These are phyloP conservation scores for Dromiciops gliroides DNA, from an alignment of 2,113 vertebrate genomes.

Conservation along the genomic window DNA sequence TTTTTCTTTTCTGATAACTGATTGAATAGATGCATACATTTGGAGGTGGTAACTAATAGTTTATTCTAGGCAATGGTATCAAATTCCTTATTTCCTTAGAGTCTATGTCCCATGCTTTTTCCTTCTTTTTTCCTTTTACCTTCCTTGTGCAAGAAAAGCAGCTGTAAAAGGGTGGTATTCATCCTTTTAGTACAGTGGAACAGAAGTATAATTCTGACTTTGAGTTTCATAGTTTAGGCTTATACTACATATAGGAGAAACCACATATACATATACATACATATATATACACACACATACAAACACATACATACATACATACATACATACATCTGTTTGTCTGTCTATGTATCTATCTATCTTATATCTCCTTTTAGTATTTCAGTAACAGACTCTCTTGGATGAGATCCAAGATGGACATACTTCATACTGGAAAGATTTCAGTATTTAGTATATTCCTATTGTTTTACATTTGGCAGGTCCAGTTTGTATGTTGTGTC, in stretches of 20 bases:
- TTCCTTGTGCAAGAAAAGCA: not conserved
- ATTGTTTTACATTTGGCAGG: not conserved
- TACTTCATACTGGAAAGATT: not conserved
- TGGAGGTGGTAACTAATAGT: not conserved
- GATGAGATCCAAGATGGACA: not conserved
- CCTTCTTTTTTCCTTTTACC: not conserved
- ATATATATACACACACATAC: too few species aligned
- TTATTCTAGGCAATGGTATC: not conserved
- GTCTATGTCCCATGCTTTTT: not conserved
- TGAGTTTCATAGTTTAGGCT: not conserved
- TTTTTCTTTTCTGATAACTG: not conserved
- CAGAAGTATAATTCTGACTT: not conserved
- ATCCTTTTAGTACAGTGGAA: not conserved
- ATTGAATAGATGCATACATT: not conserved
- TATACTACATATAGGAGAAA: not conserved
- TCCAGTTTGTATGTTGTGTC: not conserved
- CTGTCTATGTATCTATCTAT: too few species aligned
- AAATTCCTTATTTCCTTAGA: not conserved
- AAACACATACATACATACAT: too few species aligned
- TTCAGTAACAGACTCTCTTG: not conserved
- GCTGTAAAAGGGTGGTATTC: not conserved
- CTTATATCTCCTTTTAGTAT: not conserved
- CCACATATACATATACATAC: too few species aligned
- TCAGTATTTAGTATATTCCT: not conserved
- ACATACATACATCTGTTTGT: too few species aligned